Evolutionary conservation across 2,797 vertebrate species (phyloP).

Genomic region (Lepilemur septentrionalis): DNA sequence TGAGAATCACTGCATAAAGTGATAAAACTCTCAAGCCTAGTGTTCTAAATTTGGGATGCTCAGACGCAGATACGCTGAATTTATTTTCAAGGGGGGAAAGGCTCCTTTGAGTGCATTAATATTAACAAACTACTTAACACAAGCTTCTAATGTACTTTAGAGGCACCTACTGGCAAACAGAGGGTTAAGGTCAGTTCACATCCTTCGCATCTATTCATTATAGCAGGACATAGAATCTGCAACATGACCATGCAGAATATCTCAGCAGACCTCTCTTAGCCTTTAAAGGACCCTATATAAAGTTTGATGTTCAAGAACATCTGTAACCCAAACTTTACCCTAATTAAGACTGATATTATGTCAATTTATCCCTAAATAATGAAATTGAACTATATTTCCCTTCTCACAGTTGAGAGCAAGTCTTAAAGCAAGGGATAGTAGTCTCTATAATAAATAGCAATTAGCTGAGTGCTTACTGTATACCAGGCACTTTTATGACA

Average conservation of each 20-base stretch:
- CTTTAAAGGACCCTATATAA: conserved; percentile 1
- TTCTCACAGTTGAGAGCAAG: conserved; percentile 8
- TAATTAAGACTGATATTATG: conserved; percentile 45
- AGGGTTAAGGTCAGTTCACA: not conserved
- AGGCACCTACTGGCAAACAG: conserved; percentile 18
- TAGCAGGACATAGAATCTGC: not conserved
- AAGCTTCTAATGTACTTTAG: conserved; percentile 13
- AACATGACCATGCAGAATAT: not conserved
- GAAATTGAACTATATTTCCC: conserved; percentile 15
- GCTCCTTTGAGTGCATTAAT: conserved; percentile 15
- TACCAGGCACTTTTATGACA: not conserved
- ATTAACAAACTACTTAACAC: conserved; percentile 1
- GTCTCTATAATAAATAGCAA: not conserved
- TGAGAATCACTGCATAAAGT: not conserved
- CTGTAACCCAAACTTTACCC: conserved; percentile 35
- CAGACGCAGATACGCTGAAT: conserved; percentile 9
- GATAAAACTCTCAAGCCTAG: not conserved
- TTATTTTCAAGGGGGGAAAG: conserved; percentile 38
- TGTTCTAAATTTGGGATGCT: conserved; percentile 29
- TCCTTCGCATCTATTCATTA: not conserved
- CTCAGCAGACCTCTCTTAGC: not conserved
- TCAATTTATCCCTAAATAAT: not conserved
- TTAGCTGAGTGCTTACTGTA: not conserved
- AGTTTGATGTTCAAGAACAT: conserved; percentile 28
- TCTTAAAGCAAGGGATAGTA: conserved; percentile 37